Conservation (phyloP, 2,113 vertebrate genomes). For the Myrmophylax atrothorax region DNA sequence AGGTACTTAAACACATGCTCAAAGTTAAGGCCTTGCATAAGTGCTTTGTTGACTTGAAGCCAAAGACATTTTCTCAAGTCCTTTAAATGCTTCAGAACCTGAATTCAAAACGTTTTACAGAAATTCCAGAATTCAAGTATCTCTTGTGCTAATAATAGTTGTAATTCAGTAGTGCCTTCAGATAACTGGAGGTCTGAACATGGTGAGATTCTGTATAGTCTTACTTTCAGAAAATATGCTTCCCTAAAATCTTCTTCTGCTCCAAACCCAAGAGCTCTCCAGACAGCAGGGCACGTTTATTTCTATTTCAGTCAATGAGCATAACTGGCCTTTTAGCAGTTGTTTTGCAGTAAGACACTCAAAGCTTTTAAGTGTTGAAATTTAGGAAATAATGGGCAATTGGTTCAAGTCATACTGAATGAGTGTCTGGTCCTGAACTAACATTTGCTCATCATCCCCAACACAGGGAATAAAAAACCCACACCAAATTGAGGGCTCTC, state of each 20-base stretch:
- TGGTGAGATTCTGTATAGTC: neutral
- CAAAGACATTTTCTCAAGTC: slow-evolving; percentile 60
- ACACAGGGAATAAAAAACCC: neutral
- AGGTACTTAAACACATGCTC: slow-evolving; percentile 65
- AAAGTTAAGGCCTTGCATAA: slow-evolving; percentile 64
- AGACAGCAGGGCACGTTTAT: neutral
- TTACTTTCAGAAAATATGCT: neutral
- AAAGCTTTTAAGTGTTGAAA: neutral
- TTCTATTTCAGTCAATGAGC: slow-evolving; percentile 40
- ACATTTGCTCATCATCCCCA: neutral
- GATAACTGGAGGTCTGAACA: neutral
- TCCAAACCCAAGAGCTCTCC: neutral
- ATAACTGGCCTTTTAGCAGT: slow-evolving; percentile 5
- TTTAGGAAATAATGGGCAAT: neutral
- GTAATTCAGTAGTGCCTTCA: slow-evolving; percentile 10
- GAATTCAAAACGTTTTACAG: slow-evolving; percentile 24
- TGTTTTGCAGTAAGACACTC: slow-evolving; percentile 11
- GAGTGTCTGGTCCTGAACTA: neutral
- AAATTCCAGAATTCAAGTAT: slow-evolving; percentile 58
- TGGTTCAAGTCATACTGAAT: neutral
- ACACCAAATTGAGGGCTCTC: neutral
- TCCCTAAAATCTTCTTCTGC: neutral
- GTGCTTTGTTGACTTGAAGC: slow-evolving; percentile 63
- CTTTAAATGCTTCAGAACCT: slow-evolving; percentile 41
- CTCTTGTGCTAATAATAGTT: slow-evolving; percentile 36